Percentiles rank a stretch among this genome's conserved stretches.
Evolutionary conservation across 2,888 invertebrate species (phyloP).

Genomic region (Pollenia amentaria): DNA sequence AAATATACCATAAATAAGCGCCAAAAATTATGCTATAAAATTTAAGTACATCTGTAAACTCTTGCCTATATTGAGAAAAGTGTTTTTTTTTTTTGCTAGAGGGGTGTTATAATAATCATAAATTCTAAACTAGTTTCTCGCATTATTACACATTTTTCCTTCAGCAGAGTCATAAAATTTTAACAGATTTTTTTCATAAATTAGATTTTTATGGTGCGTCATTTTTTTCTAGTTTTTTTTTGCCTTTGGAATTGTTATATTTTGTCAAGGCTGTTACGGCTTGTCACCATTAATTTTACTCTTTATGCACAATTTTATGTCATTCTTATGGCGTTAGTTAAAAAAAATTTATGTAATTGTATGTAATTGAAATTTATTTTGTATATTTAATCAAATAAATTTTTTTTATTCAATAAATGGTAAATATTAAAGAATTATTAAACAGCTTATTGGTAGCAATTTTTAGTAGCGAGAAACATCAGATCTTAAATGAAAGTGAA

Average conservation of each 20-base stretch:
- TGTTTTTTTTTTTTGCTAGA: neutral
- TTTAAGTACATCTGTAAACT: constrained; percentile 53
- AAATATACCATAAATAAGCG: constrained; percentile 66
- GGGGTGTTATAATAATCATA: constrained; percentile 66
- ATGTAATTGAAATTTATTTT: constrained; percentile 58
- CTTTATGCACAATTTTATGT: constrained; percentile 33
- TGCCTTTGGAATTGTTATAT: neutral
- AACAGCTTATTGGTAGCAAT: too few species aligned
- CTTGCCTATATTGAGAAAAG: neutral
- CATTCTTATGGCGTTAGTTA: constrained; percentile 40
- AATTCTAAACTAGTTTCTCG: constrained; percentile 64
- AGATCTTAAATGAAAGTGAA: too few species aligned
- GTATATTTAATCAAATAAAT: constrained; percentile 1
- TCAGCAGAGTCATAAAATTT: constrained; percentile 61
- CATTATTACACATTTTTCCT: constrained; percentile 30
- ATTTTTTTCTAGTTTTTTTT: neutral
- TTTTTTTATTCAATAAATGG: too few species aligned
- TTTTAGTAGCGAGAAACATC: too few species aligned
- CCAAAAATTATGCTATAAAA: constrained; percentile 72
- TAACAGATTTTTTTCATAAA: constrained; percentile 63
- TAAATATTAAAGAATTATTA: neutral
- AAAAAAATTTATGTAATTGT: constrained; percentile 51
- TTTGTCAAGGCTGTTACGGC: constrained; percentile 13
- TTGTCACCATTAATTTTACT: constrained; percentile 15
- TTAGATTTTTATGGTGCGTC: constrained; percentile 32